Base-by-base conservation (phyloP, 2,113 vertebrate species). In the Orthonyx spaldingii region DNA sequence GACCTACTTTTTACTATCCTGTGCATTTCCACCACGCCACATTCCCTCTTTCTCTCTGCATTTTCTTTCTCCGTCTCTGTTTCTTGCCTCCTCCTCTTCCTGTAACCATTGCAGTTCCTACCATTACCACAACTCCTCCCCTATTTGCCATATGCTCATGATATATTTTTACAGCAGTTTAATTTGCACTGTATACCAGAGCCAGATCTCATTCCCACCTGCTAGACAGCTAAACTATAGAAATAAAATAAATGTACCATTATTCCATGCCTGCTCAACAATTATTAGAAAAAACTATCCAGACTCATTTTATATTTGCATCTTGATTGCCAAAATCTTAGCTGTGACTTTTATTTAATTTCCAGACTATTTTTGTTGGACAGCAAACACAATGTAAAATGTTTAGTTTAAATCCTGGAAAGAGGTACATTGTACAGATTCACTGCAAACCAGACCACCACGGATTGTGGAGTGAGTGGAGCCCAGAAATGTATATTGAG, bases 361-460 rank as follows among this genome's bases (percentile, higher is more conserved):
- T 97, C 23, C 95, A 99, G 99, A 97, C 78, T 80, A 97, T 99
- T 90, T 97, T 97, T 93, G 98, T 98, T 39, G 99, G 98, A 22
- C 98, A 98, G 80, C 98, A 99, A 97, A 99, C 98, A 93, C 97
- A 98, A 46, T 98, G 98, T 84, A 99, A 98, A 59, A 89, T 99
- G 76, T 98, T 98, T 94, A 98, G 98, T 89, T 98, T 99, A 93
- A 97, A 97, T 86, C 98, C 98, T 16, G 98, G 98, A 72, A 98
- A 98, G 59, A 97, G 96, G 56, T 99, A 99, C 52, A 69, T 98
- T 37, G 96, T 99, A 37, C 98, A 99, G 93, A 98, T 99, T 92
- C 99, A 98, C 85, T 99, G 99, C 91, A 99, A 98, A 85, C 98
- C 99, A 5, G 98, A 99, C 56, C 97, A 98, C 65, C 97, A 98